Conservation (phyloP, 64 coral and sea anemone genomes). For the Trachythela sp. region DNA sequence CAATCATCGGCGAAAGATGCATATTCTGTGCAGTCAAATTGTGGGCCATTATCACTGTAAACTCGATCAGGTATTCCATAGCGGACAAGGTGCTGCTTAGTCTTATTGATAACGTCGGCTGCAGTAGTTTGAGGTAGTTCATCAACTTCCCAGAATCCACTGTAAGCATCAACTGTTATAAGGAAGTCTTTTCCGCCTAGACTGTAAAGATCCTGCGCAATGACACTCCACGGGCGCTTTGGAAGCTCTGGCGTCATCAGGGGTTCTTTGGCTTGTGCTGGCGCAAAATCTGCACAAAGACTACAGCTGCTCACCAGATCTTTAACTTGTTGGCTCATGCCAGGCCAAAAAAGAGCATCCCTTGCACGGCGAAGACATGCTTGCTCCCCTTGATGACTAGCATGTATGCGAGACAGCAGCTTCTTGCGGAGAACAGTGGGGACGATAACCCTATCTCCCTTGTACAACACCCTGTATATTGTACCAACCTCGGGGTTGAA, state of each 20-base stretch:
- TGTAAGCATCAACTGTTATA: constrained; percentile 31
- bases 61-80: constrained; percentile 16
- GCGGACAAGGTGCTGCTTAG: neutral
- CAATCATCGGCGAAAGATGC: neutral
- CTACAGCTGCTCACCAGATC: constrained; percentile 27
- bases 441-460: constrained; percentile 36
- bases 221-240: constrained; percentile 20
- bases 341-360: constrained; percentile 41
- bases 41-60: constrained; percentile 6
- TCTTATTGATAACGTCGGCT: neutral
- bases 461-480: constrained; percentile 27
- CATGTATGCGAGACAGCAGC: constrained; percentile 18
- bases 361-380: constrained; percentile 30
- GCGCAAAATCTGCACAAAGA: constrained; percentile 13
- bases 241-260: constrained; percentile 35
- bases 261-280: neutral
- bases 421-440: constrained; percentile 24
- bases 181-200: constrained; percentile 22
- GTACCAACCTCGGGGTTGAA: too few species aligned
- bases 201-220: constrained; percentile 38
- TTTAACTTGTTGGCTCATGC: constrained; percentile 41
- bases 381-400: constrained; percentile 48
- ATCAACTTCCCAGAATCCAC: constrained; percentile 27
- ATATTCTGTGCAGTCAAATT: neutral
- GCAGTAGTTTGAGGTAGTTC: neutral